phyloP scores from a whole-genome alignment of 2,113 vertebrate genomes.

The Pygoscelis antarcticus region DNA sequence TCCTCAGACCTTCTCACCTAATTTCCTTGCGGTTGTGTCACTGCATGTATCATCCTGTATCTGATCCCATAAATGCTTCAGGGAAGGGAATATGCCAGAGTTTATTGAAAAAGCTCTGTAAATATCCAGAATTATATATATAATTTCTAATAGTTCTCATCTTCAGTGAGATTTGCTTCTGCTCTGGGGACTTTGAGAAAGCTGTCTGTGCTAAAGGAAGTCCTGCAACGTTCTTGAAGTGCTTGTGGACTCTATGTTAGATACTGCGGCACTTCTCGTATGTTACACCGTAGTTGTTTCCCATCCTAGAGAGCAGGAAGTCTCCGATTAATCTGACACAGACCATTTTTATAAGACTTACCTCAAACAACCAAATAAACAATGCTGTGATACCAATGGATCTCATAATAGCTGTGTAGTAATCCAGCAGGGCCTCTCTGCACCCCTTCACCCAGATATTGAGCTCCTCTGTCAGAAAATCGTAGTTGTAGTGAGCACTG shows the following conservation, averaged over 20 bases:
- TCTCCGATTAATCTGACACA: too few species aligned
- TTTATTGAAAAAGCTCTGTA: not conserved
- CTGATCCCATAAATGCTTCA: not conserved
- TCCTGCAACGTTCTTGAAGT: not conserved
- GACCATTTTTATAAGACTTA: slow-evolving; percentile 14
- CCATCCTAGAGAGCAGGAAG: not conserved
- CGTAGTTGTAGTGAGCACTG: slow-evolving; percentile 86
- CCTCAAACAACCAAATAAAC: slow-evolving; percentile 88
- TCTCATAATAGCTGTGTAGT: slow-evolving; percentile 83
- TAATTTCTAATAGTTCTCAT: not conserved
- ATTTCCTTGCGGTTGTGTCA: not conserved
- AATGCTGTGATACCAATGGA: slow-evolving; percentile 81
- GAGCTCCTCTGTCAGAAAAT: slow-evolving; percentile 81
- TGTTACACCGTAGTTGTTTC: rapidly evolving
- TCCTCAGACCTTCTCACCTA: not conserved
- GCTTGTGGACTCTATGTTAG: not conserved
- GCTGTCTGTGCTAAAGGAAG: not conserved
- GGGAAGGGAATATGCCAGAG: not conserved
- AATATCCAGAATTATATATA: not conserved
- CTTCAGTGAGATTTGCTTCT: not conserved
- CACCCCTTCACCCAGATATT: slow-evolving; percentile 87
- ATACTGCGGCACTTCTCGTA: not conserved
- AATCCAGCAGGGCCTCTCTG: slow-evolving; percentile 81
- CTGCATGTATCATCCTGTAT: not conserved
- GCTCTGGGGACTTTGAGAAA: not conserved